Evolutionary conservation across 2,797 vertebrate species (phyloP), one percentile per base, ranked within the genome.

Genomic region (Nothura maculosa): DNA sequence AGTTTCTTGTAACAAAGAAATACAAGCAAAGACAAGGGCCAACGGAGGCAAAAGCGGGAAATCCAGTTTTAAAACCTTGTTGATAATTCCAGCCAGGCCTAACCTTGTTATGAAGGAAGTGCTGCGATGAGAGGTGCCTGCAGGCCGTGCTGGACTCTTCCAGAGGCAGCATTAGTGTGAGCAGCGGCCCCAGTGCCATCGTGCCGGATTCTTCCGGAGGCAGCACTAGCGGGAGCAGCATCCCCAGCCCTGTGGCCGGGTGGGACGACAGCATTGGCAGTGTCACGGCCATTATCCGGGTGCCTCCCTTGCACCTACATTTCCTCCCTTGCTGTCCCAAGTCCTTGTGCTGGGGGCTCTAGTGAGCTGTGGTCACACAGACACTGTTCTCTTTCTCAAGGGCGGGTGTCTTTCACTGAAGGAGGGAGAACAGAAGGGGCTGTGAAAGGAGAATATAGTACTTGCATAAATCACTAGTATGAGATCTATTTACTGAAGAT

Each of bases 111-210:
- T 58, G 57, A 74, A 90, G 10, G 22, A 89, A 91, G 66, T 40
- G 22, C 62, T 58, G 36, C 32, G 81, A 43, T 12, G 87, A 48
- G 57, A 67, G 58, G 25, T 55, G 47, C 28, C 52, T 5, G 36
- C 36, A 28, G 36, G 32, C 64, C 12, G 4, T 52, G 28, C 54
- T 69, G 60, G 50, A 17, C 36, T 52, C 17, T 60, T 82, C 77
- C 77, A 43, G 36, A 83, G 7, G 4, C 74, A 30, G 43, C 4
- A 43, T 30, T 27, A 58, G 21, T 19, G 54, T 27, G 25, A 54
- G 0, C 21, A 22, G 13, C 9, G 38, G 9, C 10, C 38, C 38
- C n/a, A n/a, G n/a, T n/a, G n/a, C n/a, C n/a, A n/a, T n/a, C n/a
- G n/a, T n/a, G n/a, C n/a, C n/a, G n/a, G n/a, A n/a, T n/a, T n/a